phyloP scores from a whole-genome alignment of 2,113 vertebrate species.

The Calonectris borealis region DNA sequence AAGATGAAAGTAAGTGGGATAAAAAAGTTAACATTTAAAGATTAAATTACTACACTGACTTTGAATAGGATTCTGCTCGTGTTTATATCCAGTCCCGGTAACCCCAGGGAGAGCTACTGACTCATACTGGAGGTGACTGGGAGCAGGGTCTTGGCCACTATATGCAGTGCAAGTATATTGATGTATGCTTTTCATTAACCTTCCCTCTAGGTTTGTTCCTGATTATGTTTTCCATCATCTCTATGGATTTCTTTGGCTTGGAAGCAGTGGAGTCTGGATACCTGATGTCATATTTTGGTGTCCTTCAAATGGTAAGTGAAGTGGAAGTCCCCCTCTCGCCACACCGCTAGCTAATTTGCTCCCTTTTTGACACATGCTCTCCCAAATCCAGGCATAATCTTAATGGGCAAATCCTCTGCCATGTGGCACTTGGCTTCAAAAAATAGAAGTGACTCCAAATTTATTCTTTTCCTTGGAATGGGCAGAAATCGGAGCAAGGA shows the following conservation, averaged over 20 bases:
- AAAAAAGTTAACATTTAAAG: constrained; percentile 41
- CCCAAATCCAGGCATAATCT: background rate
- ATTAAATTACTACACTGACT: constrained; percentile 25
- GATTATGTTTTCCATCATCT: constrained; percentile 92
- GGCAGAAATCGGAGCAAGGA: background rate
- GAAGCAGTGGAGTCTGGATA: constrained; percentile 85
- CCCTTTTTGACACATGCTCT: background rate
- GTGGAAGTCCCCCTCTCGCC: background rate
- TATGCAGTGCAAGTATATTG: background rate
- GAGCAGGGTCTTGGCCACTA: background rate
- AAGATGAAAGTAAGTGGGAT: constrained; percentile 59
- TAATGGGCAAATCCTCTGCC: background rate
- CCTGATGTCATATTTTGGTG: constrained; percentile 88
- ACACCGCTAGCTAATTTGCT: background rate
- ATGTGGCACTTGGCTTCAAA: background rate
- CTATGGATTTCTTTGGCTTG: constrained; percentile 89
- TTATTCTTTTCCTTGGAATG: background rate
- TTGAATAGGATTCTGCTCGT: background rate
- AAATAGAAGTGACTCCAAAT: background rate
- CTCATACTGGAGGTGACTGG: background rate
- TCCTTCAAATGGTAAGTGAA: constrained; percentile 87
- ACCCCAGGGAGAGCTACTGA: constrained; percentile 4
- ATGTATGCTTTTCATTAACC: background rate
- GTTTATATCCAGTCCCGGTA: constrained; percentile 12
- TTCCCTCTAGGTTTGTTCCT: constrained; percentile 84